phyloP scores from a whole-genome alignment of 2,797 vertebrate genomes.

The Rhincodon typus region DNA sequence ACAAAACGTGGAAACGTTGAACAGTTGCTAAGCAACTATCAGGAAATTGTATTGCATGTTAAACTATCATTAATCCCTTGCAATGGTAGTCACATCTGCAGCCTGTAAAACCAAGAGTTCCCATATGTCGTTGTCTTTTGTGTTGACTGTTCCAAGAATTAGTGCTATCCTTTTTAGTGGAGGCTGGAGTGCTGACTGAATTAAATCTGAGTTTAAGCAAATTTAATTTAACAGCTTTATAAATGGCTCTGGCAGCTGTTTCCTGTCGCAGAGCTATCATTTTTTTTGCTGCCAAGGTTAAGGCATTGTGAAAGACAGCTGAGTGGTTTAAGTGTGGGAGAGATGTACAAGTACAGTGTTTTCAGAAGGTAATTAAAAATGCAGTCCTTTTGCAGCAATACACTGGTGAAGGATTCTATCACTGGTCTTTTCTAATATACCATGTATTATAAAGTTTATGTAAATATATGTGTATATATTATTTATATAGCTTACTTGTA shows the following conservation, averaged over 20 bases:
- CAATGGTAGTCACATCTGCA: not conserved
- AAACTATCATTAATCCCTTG: not conserved
- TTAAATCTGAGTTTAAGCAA: too few species aligned
- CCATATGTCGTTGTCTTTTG: not conserved
- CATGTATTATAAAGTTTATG: not conserved
- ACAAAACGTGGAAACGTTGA: not conserved
- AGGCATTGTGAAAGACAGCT: not conserved
- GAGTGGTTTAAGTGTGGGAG: not conserved
- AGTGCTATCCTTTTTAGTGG: not conserved
- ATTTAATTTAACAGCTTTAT: slow-evolving; percentile 6
- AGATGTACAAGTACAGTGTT: not conserved
- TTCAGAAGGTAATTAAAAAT: not conserved
- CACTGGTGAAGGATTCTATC: not conserved
- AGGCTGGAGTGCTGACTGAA: too few species aligned
- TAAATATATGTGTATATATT: slow-evolving; percentile 17
- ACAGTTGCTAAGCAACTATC: slow-evolving; percentile 5
- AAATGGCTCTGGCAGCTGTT: slow-evolving; percentile 15
- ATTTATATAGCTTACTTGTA: not conserved
- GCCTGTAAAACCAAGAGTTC: not conserved
- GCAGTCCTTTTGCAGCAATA: not conserved
- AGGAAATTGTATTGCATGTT: not conserved
- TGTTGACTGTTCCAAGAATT: not conserved
- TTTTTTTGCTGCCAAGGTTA: slow-evolving; percentile 1
- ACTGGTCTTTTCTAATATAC: not conserved
- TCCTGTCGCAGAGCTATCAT: not conserved